Conservation (phyloP, 2,797 vertebrate genomes). For the Sebastes glaucus region DNA sequence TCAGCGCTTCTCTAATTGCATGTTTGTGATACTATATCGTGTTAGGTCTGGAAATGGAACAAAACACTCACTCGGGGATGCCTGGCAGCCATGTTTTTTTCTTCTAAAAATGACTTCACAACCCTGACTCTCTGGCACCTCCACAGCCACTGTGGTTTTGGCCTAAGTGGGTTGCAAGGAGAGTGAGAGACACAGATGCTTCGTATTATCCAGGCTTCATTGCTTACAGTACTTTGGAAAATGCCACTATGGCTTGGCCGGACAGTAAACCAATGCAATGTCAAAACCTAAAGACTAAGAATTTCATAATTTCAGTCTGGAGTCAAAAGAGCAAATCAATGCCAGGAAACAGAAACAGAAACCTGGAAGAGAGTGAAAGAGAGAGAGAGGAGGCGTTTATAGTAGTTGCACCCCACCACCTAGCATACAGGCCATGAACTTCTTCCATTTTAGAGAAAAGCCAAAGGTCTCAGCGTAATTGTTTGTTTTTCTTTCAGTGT, state of each 20-base stretch:
- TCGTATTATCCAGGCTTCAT: slow-evolving; percentile 61
- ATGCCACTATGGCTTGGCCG: slow-evolving; percentile 46
- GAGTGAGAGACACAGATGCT: slow-evolving; percentile 69
- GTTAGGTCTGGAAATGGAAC: slow-evolving; percentile 61
- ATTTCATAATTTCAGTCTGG: slow-evolving; percentile 55
- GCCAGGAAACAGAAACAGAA: slow-evolving; percentile 45
- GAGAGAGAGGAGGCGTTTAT: neutral
- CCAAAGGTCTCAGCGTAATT: slow-evolving; percentile 15
- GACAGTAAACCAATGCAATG: slow-evolving; percentile 37
- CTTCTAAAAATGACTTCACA: slow-evolving; percentile 66
- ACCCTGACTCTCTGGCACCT: slow-evolving; percentile 66
- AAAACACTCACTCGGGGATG: slow-evolving; percentile 42
- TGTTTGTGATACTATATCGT: slow-evolving; percentile 72
- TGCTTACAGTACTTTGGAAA: slow-evolving; percentile 49
- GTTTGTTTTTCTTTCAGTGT: slow-evolving; percentile 33
- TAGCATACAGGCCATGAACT: slow-evolving; percentile 1
- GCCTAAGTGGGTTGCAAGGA: slow-evolving; percentile 30
- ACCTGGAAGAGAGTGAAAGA: slow-evolving; percentile 6
- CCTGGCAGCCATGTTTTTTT: slow-evolving; percentile 62
- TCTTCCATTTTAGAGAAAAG: slow-evolving; percentile 13
- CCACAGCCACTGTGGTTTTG: slow-evolving; percentile 62
- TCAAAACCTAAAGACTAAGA: slow-evolving; percentile 34
- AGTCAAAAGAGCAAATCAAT: slow-evolving; percentile 25
- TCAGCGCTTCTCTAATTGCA: slow-evolving; percentile 78
- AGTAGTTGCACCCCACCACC: neutral